Evolutionary conservation across 2,888 invertebrate species (phyloP).

Genomic region (Bibio marci): DNA sequence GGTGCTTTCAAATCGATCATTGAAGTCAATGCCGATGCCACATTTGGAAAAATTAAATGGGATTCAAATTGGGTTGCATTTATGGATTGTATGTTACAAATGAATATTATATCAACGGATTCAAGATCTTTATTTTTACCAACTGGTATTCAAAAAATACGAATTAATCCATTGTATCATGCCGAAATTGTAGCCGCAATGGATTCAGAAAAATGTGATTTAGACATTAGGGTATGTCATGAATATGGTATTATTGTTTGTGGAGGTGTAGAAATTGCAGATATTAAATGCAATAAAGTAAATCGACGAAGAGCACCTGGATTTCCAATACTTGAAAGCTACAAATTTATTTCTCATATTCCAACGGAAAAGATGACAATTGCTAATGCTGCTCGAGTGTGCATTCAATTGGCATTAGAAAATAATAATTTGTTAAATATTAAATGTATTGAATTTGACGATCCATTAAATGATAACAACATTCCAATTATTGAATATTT

Average conservation of each 20-base stretch:
- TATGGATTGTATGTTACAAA: conserved; percentile 78
- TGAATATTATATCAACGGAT: conserved; percentile 51
- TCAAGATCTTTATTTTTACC: conserved; percentile 56
- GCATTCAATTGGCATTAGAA: conserved; percentile 56
- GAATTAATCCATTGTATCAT: conserved; percentile 48
- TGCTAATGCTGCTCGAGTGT: conserved; percentile 37
- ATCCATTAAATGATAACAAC: conserved; percentile 31
- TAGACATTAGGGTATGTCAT: conserved; percentile 21
- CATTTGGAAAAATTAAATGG: conserved; percentile 37
- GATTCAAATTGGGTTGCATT: conserved; percentile 80
- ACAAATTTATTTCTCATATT: conserved; percentile 50
- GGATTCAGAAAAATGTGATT: conserved; percentile 18
- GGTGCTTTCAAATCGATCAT: conserved; percentile 21
- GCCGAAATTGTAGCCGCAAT: conserved; percentile 31
- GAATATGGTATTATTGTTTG: conserved; percentile 31
- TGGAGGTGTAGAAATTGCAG: conserved; percentile 62
- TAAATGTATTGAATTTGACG: conserved; percentile 39
- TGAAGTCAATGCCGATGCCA: conserved; percentile 21
- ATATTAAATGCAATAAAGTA: conserved; percentile 53
- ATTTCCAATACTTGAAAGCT: conserved; percentile 61
- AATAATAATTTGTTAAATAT: conserved; percentile 46
- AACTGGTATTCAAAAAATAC: conserved; percentile 45
- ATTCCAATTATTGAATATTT: conserved; percentile 39
- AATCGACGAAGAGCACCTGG: conserved; percentile 47
- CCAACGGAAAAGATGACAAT: conserved; percentile 15